Percentiles rank a stretch among this genome's conserved stretches.
Conservation (phyloP, 2,797 vertebrate genomes). For the Amniataba percoides region DNA sequence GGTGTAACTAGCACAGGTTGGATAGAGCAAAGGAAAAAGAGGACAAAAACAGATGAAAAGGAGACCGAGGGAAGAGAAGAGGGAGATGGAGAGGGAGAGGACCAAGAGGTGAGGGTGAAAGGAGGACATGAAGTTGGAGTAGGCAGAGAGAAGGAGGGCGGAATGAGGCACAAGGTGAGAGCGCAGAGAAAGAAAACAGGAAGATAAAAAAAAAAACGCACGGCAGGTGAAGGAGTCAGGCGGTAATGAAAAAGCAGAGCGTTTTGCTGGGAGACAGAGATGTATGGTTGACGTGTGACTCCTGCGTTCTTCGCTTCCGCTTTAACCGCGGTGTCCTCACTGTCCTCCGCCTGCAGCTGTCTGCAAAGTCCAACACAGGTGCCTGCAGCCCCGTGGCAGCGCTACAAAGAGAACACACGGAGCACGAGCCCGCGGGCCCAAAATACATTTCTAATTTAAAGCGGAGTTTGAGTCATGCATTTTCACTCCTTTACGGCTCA, state of each 20-base stretch:
- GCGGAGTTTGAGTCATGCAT: neutral
- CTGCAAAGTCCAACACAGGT: neutral
- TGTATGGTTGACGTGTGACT: slow-evolving; percentile 45
- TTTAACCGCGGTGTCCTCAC: slow-evolving; percentile 58
- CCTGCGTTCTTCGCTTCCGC: slow-evolving; percentile 42
- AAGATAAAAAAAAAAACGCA: slow-evolving; percentile 9
- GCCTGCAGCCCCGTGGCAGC: slow-evolving; percentile 6
- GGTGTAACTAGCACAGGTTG: slow-evolving; percentile 27
- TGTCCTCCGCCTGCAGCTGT: slow-evolving; percentile 50
- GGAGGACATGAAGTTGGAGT: slow-evolving; percentile 45
- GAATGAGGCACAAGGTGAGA: neutral
- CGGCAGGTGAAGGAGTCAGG: slow-evolving; percentile 44
- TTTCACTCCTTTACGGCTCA: neutral
- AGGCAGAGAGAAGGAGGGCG: neutral
- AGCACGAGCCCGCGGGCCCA: neutral
- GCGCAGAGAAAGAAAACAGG: neutral
- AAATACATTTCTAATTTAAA: neutral
- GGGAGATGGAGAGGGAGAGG: neutral
- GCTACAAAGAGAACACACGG: slow-evolving; percentile 7
- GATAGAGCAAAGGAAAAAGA: slow-evolving; percentile 15
- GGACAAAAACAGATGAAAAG: slow-evolving; percentile 4
- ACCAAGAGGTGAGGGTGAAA: slow-evolving; percentile 40
- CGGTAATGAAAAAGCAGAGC: slow-evolving; percentile 37
- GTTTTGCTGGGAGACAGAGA: slow-evolving; percentile 36
- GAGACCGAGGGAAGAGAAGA: slow-evolving; percentile 8